These are phyloP conservation scores for Pungitius pungitius DNA, from an alignment of 2,113 vertebrate species.

Conservation along the genomic window DNA sequence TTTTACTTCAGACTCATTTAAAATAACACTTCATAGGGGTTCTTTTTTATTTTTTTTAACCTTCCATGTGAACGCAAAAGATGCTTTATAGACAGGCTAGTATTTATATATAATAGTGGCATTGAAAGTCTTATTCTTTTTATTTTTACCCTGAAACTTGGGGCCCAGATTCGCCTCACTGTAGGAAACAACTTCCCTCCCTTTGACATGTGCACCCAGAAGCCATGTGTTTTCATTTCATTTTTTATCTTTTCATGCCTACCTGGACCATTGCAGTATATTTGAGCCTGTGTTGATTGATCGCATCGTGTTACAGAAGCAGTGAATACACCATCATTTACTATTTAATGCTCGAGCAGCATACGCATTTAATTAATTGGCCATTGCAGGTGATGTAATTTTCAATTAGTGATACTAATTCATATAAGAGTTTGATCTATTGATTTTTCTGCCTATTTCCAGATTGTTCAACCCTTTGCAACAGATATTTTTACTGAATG, in stretches of 20 bases:
- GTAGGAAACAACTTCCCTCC: background rate
- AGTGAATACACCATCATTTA: background rate
- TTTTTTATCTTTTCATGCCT: too few species aligned
- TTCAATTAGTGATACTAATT: background rate
- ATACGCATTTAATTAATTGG: background rate
- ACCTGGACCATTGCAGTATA: background rate
- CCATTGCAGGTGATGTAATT: background rate
- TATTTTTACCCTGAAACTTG: background rate
- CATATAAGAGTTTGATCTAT: background rate
- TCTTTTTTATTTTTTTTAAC: background rate
- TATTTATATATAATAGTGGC: background rate
- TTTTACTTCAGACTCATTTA: slow-evolving; percentile 8
- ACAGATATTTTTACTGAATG: background rate
- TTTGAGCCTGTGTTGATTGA: background rate
- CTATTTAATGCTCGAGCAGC: background rate
- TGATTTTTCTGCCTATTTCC: background rate
- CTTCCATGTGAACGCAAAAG: background rate
- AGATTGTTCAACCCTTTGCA: background rate
- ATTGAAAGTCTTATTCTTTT: background rate
- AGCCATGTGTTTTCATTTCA: background rate
- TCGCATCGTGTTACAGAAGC: background rate
- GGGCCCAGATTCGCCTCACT: background rate
- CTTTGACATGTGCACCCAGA: background rate
- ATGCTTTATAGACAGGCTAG: background rate
- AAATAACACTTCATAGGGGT: background rate